Evolutionary conservation across 2,113 vertebrate genomes (phyloP).

Genomic region (Hyaena hyaena): DNA sequence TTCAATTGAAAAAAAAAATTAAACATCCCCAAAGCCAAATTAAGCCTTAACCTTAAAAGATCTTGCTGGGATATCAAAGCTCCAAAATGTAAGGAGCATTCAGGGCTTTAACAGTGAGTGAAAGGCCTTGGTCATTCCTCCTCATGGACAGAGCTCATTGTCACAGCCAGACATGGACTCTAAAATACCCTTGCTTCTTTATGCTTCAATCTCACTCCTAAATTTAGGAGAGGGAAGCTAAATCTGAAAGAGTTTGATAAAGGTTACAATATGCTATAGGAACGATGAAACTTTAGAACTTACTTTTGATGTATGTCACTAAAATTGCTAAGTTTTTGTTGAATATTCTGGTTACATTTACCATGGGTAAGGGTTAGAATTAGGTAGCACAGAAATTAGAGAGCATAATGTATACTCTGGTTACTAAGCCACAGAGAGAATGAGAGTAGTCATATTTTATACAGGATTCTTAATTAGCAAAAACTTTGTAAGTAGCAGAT

Average conservation of each 20-base stretch:
- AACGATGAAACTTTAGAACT: background rate
- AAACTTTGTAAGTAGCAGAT: background rate
- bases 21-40: slow-evolving; percentile 66
- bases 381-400: background rate
- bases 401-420: background rate
- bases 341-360: slow-evolving; percentile 19
- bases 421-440: background rate
- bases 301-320: background rate
- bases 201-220: background rate
- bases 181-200: slow-evolving; percentile 27
- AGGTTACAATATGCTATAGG: background rate
- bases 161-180: background rate
- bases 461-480: background rate
- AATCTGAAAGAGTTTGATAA: background rate
- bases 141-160: background rate
- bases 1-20: slow-evolving; percentile 68
- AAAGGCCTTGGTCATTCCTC: background rate
- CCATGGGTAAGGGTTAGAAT: background rate
- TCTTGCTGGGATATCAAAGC: slow-evolving; percentile 40
- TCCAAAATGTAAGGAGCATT: background rate
- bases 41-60: slow-evolving; percentile 66
- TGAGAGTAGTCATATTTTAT: background rate
- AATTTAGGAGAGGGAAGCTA: background rate
- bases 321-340: background rate
- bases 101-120: background rate